Conservation (phyloP, 2,888 invertebrate species). For the Dasysyrphus tricinctus region DNA sequence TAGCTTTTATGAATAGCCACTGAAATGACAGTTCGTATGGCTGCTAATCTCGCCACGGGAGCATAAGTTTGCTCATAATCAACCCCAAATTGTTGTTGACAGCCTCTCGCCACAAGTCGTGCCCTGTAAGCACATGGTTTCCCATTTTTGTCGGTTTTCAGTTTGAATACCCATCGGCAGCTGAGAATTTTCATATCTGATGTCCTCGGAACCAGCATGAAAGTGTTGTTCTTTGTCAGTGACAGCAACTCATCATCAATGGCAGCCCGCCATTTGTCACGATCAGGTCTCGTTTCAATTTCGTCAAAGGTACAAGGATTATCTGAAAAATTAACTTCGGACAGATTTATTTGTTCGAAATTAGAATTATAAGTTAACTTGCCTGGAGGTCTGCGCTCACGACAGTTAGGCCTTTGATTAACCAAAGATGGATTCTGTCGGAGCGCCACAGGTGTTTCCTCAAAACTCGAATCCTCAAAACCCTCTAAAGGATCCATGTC, state of each 20-base stretch:
- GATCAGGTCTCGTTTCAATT: slow-evolving; percentile 16
- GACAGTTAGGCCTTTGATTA: slow-evolving; percentile 24
- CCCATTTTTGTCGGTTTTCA: slow-evolving; percentile 28
- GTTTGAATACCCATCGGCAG: slow-evolving; percentile 37
- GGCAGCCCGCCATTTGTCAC: slow-evolving; percentile 7
- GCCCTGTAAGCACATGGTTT: slow-evolving; percentile 27
- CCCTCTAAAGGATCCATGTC: too few relatives aligned
- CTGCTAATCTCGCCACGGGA: neutral
- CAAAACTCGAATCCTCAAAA: neutral
- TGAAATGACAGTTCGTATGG: slow-evolving; percentile 21
- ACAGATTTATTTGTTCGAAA: slow-evolving; percentile 47
- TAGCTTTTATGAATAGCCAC: slow-evolving; percentile 13
- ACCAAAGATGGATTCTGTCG: slow-evolving; percentile 18
- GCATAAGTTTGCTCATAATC: slow-evolving; percentile 48
- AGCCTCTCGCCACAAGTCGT: slow-evolving; percentile 32
- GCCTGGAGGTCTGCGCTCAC: slow-evolving; percentile 34
- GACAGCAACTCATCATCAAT: slow-evolving; percentile 19
- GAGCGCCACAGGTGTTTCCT: slow-evolving; percentile 5
- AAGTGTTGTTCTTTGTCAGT: slow-evolving; percentile 15
- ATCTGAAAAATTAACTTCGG: slow-evolving; percentile 40
- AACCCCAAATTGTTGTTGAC: slow-evolving; percentile 24
- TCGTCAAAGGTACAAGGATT: too few relatives aligned
- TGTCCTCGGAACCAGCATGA: neutral
- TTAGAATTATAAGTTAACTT: slow-evolving; percentile 28
- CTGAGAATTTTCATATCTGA: slow-evolving; percentile 37